Evolutionary conservation across 2,797 vertebrate genomes (phyloP).

Genomic region (Scleropages formosus): DNA sequence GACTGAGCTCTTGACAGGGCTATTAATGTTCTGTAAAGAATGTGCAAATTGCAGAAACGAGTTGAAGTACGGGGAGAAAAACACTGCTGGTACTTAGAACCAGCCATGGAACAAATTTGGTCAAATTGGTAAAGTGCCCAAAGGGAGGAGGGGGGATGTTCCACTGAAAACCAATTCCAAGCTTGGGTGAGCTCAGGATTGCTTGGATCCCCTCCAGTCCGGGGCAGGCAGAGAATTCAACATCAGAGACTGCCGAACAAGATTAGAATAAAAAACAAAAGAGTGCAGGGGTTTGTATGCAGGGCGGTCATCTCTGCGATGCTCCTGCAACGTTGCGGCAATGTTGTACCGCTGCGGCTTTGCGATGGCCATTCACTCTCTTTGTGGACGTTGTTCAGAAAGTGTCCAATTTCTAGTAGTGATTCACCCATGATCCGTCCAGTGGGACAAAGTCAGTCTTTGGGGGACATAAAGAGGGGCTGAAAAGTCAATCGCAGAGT

Average conservation of each 20-base stretch:
- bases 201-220: conserved; percentile 84
- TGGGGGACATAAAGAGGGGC: conserved; percentile 56
- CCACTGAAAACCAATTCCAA: conserved; percentile 86
- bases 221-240: conserved; percentile 69
- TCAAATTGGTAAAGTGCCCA: conserved; percentile 85
- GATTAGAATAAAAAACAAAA: conserved; percentile 77
- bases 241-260: conserved; percentile 83
- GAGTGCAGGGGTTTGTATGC: conserved; percentile 63
- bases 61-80: conserved; percentile 72
- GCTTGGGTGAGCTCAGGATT: conserved; percentile 83
- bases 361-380: conserved; percentile 46
- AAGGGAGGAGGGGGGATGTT: conserved; percentile 76
- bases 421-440: conserved; percentile 70
- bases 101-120: conserved; percentile 85
- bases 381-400: conserved; percentile 63
- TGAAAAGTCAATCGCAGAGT: conserved; percentile 70
- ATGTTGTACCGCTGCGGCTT: background rate
- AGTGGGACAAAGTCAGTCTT: conserved; percentile 68
- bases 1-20: conserved; percentile 66
- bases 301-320: conserved; percentile 51
- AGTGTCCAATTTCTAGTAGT: conserved; percentile 64
- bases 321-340: background rate
- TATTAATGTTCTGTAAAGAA: conserved; percentile 76
- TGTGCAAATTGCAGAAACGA: conserved; percentile 76
- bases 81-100: conserved; percentile 80